Percentiles rank a stretch among this genome's conserved stretches.
Conservation (phyloP, 2,797 vertebrate genomes). For the Cryptoprocta ferox region DNA sequence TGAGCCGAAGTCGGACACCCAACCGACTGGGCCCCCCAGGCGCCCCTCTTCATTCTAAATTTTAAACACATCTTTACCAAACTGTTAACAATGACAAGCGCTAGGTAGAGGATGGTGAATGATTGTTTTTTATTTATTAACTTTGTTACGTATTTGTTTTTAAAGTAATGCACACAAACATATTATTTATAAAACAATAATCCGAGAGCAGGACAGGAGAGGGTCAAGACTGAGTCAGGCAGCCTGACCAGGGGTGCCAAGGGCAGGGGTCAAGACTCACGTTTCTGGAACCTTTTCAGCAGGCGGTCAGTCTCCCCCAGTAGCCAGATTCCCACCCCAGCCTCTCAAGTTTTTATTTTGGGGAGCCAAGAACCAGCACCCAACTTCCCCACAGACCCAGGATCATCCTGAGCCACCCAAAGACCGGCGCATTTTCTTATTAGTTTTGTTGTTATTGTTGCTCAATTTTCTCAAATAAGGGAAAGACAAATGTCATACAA, state of each 20-base stretch:
- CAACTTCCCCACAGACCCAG: neutral
- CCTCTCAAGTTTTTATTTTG: neutral
- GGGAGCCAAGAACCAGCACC: neutral
- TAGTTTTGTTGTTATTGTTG: neutral
- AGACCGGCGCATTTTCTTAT: neutral
- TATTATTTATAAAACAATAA: neutral
- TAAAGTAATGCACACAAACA: neutral
- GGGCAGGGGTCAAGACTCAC: neutral
- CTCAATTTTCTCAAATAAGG: neutral
- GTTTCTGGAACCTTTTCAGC: neutral
- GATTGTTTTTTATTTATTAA: neutral
- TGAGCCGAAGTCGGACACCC: no score
- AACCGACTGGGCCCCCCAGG: no score
- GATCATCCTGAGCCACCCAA: neutral
- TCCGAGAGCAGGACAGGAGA: neutral
- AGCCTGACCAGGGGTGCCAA: neutral
- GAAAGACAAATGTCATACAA: neutral
- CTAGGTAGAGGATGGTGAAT: neutral
- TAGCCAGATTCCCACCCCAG: neutral
- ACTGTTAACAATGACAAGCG: neutral
- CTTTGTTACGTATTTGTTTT: neutral
- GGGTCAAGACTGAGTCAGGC: neutral
- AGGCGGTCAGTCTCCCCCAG: rapidly evolving
- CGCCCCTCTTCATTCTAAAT: neutral
- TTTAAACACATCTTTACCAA: neutral